These are phyloP conservation scores for Fabriciana adippe DNA, from an alignment of 2,888 invertebrate species.

Conservation along the genomic window DNA sequence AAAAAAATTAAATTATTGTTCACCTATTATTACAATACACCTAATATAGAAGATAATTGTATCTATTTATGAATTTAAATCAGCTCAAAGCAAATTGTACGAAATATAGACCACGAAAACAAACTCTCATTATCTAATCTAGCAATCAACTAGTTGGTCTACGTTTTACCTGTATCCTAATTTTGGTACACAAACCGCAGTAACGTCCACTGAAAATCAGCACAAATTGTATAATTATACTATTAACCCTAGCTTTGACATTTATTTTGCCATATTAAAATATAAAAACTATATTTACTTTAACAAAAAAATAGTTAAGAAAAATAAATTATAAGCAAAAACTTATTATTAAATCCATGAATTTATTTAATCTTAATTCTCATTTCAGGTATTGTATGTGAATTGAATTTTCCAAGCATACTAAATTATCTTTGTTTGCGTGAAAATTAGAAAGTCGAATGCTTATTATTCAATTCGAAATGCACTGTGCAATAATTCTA, in stretches of 20 bases:
- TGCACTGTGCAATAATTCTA: conserved; percentile 68
- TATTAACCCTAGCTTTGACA: conserved; percentile 28
- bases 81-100: background rate
- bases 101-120: conserved; percentile 22
- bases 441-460: conserved; percentile 55
- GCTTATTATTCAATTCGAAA: conserved; percentile 54
- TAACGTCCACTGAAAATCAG: conserved; percentile 34
- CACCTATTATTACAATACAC: too few relatives aligned
- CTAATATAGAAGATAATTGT: background rate
- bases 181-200: conserved; percentile 39
- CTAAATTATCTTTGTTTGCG: conserved; percentile 30
- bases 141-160: conserved; percentile 37
- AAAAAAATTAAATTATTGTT: too few relatives aligned
- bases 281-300: background rate
- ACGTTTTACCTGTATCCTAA: conserved; percentile 38
- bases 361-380: background rate
- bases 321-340: too few relatives aligned
- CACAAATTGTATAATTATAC: conserved; percentile 33
- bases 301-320: background rate
- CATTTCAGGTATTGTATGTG: background rate
- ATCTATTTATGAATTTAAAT: background rate
- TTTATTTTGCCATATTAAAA: background rate
- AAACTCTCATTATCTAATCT: conserved; percentile 37
- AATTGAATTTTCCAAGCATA: conserved; percentile 18
- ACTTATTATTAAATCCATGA: background rate